Evolutionary conservation across 2,113 vertebrate species (phyloP).

Genomic region (Myodes glareolus): DNA sequence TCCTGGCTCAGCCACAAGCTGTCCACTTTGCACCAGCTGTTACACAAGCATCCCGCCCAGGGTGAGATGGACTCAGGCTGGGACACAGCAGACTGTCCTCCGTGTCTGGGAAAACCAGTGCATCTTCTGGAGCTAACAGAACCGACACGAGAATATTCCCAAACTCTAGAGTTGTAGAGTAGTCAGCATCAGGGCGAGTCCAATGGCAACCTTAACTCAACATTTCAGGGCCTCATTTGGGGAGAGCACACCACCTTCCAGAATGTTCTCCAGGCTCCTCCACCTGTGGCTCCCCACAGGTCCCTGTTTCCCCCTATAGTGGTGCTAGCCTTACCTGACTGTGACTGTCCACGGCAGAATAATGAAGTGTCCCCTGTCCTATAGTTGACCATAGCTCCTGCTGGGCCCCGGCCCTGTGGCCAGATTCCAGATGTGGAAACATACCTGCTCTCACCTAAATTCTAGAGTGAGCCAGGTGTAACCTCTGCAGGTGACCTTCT

Average conservation of each 20-base stretch:
- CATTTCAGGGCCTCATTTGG: neutral
- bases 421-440: neutral
- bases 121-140: neutral
- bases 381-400: neutral
- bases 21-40: neutral
- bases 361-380: neutral
- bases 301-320: neutral
- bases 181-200: neutral
- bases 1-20: neutral
- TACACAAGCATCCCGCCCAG: neutral
- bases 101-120: neutral
- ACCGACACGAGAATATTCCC: neutral
- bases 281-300: accelerated
- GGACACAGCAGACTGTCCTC: neutral
- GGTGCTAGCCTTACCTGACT: neutral
- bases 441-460: neutral
- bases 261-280: neutral
- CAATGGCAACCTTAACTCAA: neutral
- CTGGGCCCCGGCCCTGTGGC: neutral
- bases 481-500: accelerated
- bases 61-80: neutral
- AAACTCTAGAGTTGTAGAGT: neutral
- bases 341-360: neutral
- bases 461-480: neutral
- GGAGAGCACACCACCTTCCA: neutral